Evolutionary conservation across 2,888 invertebrate genomes (phyloP), one percentile per base, ranked within the genome.

Genomic region (Hypsopygia costalis): DNA sequence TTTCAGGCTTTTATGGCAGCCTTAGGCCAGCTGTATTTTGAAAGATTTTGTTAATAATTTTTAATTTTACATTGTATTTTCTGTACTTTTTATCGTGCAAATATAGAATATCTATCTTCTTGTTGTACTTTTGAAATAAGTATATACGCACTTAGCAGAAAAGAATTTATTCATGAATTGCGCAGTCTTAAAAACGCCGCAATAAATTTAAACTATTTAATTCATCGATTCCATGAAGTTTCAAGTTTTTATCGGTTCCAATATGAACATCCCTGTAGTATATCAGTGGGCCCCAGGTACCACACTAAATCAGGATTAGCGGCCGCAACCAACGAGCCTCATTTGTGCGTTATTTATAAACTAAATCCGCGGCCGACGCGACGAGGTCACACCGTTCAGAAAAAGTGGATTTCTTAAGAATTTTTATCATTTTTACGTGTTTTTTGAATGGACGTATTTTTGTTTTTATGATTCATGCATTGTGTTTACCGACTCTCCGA

Each of bases 281-380:
- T 48, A 54, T 41, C 49, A 44, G 41, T 38, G 49, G 52, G 46
- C 69, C 55, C 60, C 75, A 60, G 72, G 78, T 62, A 62, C 53
- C 68, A 62, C 75, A 56, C 71, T 86, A 85, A 86, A 86, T 86
- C 86, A 86, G 82, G 82, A 80, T 86, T 86, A 86, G 68, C 61
- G 52, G 46, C 43, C 52, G 58, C 57, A 62, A 54, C 71, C 74
- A 71, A 72, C 70, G 68, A 73, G 74, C 46, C 79, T 80, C 82
- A 77, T 86, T 85, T 81, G 69, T 68, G 67, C 44, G 78, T 82
- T 82, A 86, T 86, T 85, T 83, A 83, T 83, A 81, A 68, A 74
- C 66, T 69, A 75, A 77, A 76, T 69, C 73, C 70, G 58, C 55
- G 48, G 52, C 55, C 36, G 49, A 49, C 46, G 2, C 16, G 40